phyloP scores from a whole-genome alignment of 2,797 vertebrate species.

The Sebastes baramenuke region DNA sequence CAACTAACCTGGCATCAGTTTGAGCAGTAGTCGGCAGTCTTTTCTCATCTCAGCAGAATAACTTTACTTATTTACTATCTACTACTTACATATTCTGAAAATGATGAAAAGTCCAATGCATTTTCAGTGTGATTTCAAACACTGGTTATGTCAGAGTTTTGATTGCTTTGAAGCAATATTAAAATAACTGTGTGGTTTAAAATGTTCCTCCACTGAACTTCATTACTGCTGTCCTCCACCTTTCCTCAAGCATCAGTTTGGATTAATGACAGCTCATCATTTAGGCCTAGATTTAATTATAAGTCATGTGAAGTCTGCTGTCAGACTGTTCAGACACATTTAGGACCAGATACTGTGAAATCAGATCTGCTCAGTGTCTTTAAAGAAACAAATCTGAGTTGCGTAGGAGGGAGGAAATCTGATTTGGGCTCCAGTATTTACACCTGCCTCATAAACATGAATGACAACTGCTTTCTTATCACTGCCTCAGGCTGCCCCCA shows the following conservation, averaged over 20 bases:
- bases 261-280: no score
- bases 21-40: not conserved
- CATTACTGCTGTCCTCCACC: not conserved
- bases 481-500: constrained; percentile 51
- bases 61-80: not conserved
- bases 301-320: not conserved
- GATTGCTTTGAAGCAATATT: not conserved
- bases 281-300: not conserved
- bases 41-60: not conserved
- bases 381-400: not conserved
- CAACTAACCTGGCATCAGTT: constrained; percentile 6
- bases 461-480: not conserved
- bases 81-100: not conserved
- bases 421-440: not conserved
- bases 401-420: not conserved
- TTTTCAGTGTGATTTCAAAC: not conserved
- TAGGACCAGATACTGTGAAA: not conserved
- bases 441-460: not conserved
- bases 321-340: not conserved
- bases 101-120: not conserved
- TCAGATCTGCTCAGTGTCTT: not conserved
- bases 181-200: not conserved
- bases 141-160: not conserved
- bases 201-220: not conserved
- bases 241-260: not conserved